Base-by-base conservation (phyloP, 2,797 vertebrate genomes). In the Xenopus petersii region DNA sequence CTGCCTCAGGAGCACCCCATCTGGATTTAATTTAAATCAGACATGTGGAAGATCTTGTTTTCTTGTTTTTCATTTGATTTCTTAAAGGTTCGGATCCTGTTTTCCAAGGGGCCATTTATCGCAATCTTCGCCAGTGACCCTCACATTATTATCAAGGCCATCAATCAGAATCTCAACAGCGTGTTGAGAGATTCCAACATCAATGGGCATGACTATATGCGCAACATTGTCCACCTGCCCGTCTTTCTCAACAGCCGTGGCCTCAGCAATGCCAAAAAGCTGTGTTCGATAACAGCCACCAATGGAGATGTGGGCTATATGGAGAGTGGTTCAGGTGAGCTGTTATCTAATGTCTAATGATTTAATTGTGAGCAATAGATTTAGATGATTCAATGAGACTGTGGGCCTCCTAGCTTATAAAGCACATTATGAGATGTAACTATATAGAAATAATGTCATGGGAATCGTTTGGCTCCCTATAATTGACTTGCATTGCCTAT, bases 91-190 rank as follows among this genome's bases (percentile, higher is more conserved):
- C 90, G 97, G 55, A 91, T 99, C 63, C 80, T 99, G 17, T 99
- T 99, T 87, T 99, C 97, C 13, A 98, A 98, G 83, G 97, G 97
- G 4, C 95, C 97, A 0, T 99, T 98, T 86, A 98, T 99, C 85
- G 95, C 97, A 76, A 95, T 99, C 86, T 99, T 99, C 72, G 97
- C 97, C 72, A 98, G 96, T 65, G 97, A 99, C 79, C 97, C 97
- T 0, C 97, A 99, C 82, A 99, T 99, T 81, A 98, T 99, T 80
- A 99, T 99, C 83, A 98, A 98, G 81, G 97, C 97, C 65, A 98
- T 99, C 83, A 99, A 99, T 86, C 97, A 99, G 91, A 98, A 97
- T 88, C 95, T 99, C 67, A 97, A 93, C 86, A 96, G 94, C 12
- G 96, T 98, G 72, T 91, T 98, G 0, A 86, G 96, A 1, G 97